Evolutionary conservation across 30 jellyfish, hydroid and myxozoan species (phyloP).

Genomic region (Phacellophora camtschatica): DNA sequence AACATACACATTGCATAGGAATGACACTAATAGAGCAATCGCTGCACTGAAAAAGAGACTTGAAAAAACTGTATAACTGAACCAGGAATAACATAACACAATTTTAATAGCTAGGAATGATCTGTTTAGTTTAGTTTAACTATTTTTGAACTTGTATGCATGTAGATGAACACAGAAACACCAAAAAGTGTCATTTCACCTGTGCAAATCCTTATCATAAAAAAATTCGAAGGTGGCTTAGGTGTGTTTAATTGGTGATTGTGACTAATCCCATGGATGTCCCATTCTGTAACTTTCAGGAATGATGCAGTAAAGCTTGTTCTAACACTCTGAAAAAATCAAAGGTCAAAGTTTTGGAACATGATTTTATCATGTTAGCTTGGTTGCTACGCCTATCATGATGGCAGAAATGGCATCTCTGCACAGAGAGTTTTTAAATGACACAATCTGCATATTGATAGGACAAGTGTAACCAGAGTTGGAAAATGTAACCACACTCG

Average conservation of each 20-base stretch:
- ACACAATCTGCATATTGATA: not conserved
- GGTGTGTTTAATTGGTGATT: not conserved
- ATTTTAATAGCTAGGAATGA: not conserved
- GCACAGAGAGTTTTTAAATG: not conserved
- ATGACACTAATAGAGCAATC: not conserved
- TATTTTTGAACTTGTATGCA: not conserved
- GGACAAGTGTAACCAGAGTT: not conserved
- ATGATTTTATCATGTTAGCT: not conserved
- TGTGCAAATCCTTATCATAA: not conserved
- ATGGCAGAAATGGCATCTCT: conserved; percentile 1
- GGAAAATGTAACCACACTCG: not conserved
- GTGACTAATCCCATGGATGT: conserved; percentile 8
- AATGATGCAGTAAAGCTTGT: not conserved
- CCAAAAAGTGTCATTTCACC: not conserved
- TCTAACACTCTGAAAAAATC: not conserved
- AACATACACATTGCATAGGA: conserved; percentile 3
- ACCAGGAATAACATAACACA: not conserved
- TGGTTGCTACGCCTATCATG: not conserved
- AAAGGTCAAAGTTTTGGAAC: not conserved
- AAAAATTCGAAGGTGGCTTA: not conserved
- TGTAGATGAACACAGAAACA: not conserved
- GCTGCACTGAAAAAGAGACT: not conserved
- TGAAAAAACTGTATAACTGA: too few species aligned
- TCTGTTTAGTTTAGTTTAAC: not conserved
- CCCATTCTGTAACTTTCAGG: not conserved